A percentile compares a stretch with the other conserved stretches of the same genome.
These are phyloP conservation scores for Sterrhoptilus dennistouni DNA, from an alignment of 2,113 vertebrate species.

Conservation along the genomic window DNA sequence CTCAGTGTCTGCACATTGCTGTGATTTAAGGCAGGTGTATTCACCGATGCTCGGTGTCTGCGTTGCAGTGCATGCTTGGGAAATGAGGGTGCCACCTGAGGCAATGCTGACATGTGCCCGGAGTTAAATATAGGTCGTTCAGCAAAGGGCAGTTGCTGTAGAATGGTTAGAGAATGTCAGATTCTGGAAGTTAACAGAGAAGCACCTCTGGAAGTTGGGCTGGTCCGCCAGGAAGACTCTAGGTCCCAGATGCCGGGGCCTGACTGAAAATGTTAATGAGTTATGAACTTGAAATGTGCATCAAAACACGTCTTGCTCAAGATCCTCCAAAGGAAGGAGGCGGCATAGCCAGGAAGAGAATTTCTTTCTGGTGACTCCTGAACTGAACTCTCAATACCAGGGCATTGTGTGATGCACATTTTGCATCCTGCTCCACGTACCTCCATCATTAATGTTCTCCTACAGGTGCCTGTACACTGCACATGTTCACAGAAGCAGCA, in stretches of 20 bases:
- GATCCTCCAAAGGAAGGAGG: background rate
- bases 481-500: background rate
- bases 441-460: background rate
- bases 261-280: background rate
- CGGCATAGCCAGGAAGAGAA: background rate
- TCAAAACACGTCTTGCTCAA: background rate
- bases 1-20: background rate
- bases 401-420: background rate
- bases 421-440: background rate
- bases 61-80: background rate
- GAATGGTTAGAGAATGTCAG: background rate
- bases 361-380: background rate
- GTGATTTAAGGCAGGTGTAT: background rate
- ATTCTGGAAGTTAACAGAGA: background rate
- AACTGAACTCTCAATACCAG: background rate
- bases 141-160: background rate
- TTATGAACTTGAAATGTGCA: background rate
- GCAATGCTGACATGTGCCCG: background rate
- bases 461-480: background rate
- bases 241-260: background rate
- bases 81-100: constrained; percentile 1
- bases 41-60: background rate
- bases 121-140: constrained; percentile 29
- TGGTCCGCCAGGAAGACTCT: background rate
- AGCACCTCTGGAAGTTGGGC: background rate